phyloP scores from a whole-genome alignment of 2,888 invertebrate species.

The Vandiemenella viatica region DNA sequence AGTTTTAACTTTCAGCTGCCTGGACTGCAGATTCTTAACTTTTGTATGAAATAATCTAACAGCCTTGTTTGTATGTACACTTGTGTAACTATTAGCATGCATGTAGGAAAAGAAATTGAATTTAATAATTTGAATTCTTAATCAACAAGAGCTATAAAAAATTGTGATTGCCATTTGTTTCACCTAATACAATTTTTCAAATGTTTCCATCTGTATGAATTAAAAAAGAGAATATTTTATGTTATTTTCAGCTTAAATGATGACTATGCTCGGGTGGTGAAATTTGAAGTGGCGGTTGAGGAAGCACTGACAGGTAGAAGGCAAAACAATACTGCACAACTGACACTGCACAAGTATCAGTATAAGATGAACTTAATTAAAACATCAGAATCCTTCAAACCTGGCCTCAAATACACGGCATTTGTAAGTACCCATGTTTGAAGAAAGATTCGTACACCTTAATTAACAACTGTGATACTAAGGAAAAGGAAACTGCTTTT shows the following conservation, averaged over 20 bases:
- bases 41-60: no score
- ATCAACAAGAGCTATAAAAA: no score
- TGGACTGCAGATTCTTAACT: no score
- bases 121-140: no score
- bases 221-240: background rate
- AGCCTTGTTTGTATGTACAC: no score
- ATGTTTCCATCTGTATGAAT: background rate
- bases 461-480: no score
- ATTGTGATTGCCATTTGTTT: background rate
- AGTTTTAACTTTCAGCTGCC: no score
- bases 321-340: conserved; percentile 59
- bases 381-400: conserved; percentile 77
- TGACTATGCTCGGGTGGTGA: conserved; percentile 65
- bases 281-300: conserved; percentile 77
- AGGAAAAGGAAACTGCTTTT: no score
- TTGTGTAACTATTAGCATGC: no score
- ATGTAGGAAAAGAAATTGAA: no score
- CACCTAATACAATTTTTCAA: background rate
- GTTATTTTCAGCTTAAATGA: conserved; percentile 48
- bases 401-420: conserved; percentile 68
- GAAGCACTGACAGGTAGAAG: conserved; percentile 75
- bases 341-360: conserved; percentile 61
- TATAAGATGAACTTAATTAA: conserved; percentile 62
- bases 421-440: no score
- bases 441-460: no score